These are phyloP conservation scores for Dinoponera quadriceps DNA, from an alignment of 1,140 invertebrate species.

Conservation along the genomic window DNA sequence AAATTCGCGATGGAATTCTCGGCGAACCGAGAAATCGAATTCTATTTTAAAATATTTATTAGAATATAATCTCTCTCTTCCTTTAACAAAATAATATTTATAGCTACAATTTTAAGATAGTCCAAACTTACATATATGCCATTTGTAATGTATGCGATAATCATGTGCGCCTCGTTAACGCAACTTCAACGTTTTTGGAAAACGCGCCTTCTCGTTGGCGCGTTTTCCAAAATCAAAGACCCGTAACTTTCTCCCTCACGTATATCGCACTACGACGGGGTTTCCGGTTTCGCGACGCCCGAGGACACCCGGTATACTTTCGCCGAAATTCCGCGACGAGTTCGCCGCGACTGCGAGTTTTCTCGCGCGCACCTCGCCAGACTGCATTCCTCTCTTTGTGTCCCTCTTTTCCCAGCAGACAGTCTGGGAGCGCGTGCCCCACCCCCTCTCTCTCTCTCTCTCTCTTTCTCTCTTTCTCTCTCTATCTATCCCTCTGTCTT, in stretches of 20 bases:
- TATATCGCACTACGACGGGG: too few relatives aligned
- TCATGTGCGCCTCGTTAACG: too few relatives aligned
- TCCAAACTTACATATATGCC: too few relatives aligned
- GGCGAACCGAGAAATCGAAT: not conserved
- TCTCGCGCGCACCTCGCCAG: slow-evolving; percentile 69
- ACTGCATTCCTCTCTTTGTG: slow-evolving; percentile 79
- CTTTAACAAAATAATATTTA: not conserved
- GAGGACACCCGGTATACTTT: slow-evolving; percentile 78
- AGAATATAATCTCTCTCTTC: not conserved
- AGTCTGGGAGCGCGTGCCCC: not conserved
- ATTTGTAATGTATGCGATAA: too few relatives aligned
- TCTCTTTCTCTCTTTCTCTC: too few relatives aligned
- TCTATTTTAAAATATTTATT: not conserved
- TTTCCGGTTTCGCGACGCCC: not conserved
- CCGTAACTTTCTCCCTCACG: too few relatives aligned
- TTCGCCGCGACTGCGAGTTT: slow-evolving; percentile 70
- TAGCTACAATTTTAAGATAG: not conserved
- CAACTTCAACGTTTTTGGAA: too few relatives aligned
- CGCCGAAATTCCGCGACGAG: slow-evolving; percentile 75
- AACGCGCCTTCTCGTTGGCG: too few relatives aligned
- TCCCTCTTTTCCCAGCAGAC: slow-evolving; percentile 64
- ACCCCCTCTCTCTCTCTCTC: too few relatives aligned
- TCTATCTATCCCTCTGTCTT: slow-evolving; percentile 45
- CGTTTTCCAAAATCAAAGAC: too few relatives aligned
- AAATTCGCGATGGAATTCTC: not conserved